These are phyloP conservation scores for Thamnaconus septentrionalis DNA, from an alignment of 2,113 vertebrate genomes.

Conservation along the genomic window DNA sequence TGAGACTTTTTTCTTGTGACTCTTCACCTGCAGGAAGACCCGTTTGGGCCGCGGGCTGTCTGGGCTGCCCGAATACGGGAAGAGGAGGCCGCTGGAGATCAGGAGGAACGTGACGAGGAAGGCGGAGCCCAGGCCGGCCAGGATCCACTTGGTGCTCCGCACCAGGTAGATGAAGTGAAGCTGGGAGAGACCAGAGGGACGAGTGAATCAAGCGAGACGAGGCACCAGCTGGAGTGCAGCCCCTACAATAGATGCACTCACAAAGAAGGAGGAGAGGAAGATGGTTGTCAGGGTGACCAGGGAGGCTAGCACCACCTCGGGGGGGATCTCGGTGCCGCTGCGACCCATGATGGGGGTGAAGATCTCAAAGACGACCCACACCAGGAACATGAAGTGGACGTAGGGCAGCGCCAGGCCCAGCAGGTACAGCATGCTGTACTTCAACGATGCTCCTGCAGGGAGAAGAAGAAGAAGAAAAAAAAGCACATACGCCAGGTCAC, in stretches of 20 bases:
- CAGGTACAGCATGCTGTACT: constrained; percentile 84
- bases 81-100: constrained; percentile 87
- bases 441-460: constrained; percentile 81
- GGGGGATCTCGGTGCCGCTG: constrained; percentile 91
- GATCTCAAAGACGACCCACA: constrained; percentile 96
- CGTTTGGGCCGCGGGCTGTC: constrained; percentile 88
- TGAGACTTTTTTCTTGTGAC: constrained; percentile 7
- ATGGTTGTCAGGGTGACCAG: constrained; percentile 82
- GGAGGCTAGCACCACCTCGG: constrained; percentile 86
- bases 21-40: constrained; percentile 88
- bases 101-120: constrained; percentile 82
- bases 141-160: constrained; percentile 83
- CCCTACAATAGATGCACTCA: constrained; percentile 68
- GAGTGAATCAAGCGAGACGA: neutral
- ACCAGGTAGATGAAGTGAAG: constrained; percentile 92
- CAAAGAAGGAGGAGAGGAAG: constrained; percentile 91
- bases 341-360: constrained; percentile 95
- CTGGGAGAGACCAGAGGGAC: constrained; percentile 66
- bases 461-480: neutral
- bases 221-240: too few species aligned
- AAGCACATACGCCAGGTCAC: too few species aligned
- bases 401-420: constrained; percentile 89
- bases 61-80: constrained; percentile 85
- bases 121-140: constrained; percentile 78
- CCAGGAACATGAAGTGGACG: constrained; percentile 88